Evolutionary conservation across 2,797 vertebrate species (phyloP).

Genomic region (Scolopax bukidnonensis): DNA sequence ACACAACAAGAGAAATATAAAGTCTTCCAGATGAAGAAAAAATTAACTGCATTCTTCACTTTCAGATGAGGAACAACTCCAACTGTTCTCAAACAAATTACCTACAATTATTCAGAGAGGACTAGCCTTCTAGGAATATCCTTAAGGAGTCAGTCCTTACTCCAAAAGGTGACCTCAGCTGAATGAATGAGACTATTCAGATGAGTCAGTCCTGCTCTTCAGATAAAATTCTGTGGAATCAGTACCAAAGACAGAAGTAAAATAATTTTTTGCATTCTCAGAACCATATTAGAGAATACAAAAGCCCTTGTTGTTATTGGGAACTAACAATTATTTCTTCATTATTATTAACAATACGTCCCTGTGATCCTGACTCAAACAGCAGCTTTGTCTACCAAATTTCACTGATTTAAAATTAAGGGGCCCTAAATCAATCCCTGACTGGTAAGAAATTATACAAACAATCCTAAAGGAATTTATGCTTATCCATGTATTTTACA

Average conservation of each 20-base stretch:
- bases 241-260: not conserved
- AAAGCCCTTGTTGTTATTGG: not conserved
- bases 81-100: not conserved
- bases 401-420: conserved; percentile 13
- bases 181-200: conserved; percentile 7
- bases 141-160: conserved; percentile 11
- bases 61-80: not conserved
- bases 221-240: not conserved
- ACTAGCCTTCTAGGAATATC: conserved; percentile 27
- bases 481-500: not conserved
- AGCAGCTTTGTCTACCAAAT: not conserved
- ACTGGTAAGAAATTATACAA: conserved; percentile 11
- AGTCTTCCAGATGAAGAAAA: not conserved
- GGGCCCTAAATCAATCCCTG: not conserved
- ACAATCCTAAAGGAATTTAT: not conserved
- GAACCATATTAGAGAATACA: not conserved
- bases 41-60: not conserved
- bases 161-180: conserved; percentile 40
- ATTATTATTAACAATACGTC: not conserved
- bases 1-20: not conserved
- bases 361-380: not conserved
- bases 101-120: not conserved
- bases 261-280: not conserved
- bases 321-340: not conserved
- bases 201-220: conserved; percentile 19